Percentiles rank a stretch among this genome's conserved stretches.
These are phyloP conservation scores for Pteronotus mesoamericanus DNA, from an alignment of 2,797 vertebrate species.

Conservation along the genomic window DNA sequence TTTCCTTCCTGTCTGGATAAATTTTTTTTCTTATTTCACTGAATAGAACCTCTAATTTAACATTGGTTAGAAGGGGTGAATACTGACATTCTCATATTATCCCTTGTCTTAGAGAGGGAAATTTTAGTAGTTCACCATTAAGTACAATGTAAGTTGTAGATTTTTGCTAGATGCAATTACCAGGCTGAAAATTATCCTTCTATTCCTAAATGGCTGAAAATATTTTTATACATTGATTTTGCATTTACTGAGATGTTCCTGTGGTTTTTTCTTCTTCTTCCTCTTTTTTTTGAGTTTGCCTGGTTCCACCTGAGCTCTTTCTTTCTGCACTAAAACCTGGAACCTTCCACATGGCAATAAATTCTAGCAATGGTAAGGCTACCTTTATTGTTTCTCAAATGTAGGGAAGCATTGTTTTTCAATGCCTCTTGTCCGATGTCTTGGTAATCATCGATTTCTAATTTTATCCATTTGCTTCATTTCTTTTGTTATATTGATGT, in stretches of 20 bases:
- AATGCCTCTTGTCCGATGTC: background rate
- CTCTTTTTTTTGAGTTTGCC: fast-evolving
- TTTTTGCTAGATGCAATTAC: background rate
- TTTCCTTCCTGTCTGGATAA: background rate
- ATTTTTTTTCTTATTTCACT: background rate
- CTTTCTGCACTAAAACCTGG: background rate
- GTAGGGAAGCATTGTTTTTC: background rate
- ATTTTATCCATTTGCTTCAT: background rate
- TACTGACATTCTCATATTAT: background rate
- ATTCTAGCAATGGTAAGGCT: background rate
- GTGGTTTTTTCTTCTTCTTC: background rate
- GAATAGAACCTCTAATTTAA: background rate
- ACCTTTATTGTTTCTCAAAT: background rate
- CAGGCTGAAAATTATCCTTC: background rate
- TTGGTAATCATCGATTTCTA: background rate
- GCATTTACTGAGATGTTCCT: background rate
- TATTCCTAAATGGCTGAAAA: background rate
- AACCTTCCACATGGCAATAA: background rate
- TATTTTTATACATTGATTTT: background rate
- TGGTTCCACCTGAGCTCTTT: background rate
- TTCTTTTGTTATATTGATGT: background rate
- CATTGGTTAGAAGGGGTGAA: background rate
- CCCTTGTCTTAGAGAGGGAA: background rate
- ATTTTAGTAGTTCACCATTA: background rate
- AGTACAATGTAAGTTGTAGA: background rate